Base-by-base conservation (phyloP, 2,888 invertebrate species). In the Melinaea menophilus region DNA sequence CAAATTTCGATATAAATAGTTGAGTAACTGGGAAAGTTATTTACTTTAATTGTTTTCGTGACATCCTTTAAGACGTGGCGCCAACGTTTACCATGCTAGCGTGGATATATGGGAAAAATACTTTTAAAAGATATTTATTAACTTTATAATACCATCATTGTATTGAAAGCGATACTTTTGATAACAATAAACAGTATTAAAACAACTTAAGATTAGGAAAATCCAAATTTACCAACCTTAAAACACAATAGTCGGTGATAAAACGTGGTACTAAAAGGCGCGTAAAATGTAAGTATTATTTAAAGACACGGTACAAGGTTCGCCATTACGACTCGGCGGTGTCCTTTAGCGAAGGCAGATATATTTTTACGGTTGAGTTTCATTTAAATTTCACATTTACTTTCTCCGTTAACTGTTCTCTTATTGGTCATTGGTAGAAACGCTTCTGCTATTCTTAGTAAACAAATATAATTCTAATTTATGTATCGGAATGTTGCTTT, bases 371-470 rank as follows among this genome's bases (percentile, higher is more conserved):
- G 74, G 74, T 71, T 73, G 72, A 74, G 71, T 76, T 71, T 75
- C 70, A 73, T 74, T 72, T 73, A 79, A 81, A 84, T 85, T 85
- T 85, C 84, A 84, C 84, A 81, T 82, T 82, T 66, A 83, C 85
- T 85, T 86, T 86, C 85, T 79, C 83, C 77, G 60, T 48, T 73
- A 71, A 75, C 73, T 74, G 75, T 79, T 79, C 79, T 75, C 72
- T 74, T 81, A 79, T 79, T 78, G 76, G 73, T 72, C 69, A 72
- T 73, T 68, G 68, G 74, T 75, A 76, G 75, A 74, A 73, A 73
- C 31, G 41, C 61, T 58, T 55, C 55, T 60, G 62, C 47, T 63
- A 58, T 51, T 61, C 51, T 5, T 7, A 51, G 51, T 51, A 31
- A 51, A 51, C 51, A 33, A 37, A 58, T 55, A 55, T 35, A 47